These are phyloP conservation scores for Calliscelio sp. DNA, from an alignment of 2,888 invertebrate genomes.

Conservation along the genomic window DNA sequence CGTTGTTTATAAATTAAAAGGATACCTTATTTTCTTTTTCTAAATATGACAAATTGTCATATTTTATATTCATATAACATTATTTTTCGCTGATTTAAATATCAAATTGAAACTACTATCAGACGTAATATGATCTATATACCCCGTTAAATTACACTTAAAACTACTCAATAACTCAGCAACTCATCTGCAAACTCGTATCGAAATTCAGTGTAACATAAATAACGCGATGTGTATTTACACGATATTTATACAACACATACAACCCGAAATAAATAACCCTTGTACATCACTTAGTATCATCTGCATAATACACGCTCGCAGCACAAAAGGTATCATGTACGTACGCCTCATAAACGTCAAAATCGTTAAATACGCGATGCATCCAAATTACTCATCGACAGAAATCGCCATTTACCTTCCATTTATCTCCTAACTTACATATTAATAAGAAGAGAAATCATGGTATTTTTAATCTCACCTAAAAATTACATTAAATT, in stretches of 20 bases:
- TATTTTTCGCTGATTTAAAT: not conserved
- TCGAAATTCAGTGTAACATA: constrained; percentile 33
- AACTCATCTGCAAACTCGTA: constrained; percentile 11
- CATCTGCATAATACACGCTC: constrained; percentile 60
- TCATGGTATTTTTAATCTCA: too few species aligned
- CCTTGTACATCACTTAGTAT: constrained; percentile 47
- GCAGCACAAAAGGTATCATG: constrained; percentile 61
- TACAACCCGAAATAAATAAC: constrained; percentile 46
- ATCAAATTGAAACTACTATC: not conserved
- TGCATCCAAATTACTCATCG: constrained; percentile 59
- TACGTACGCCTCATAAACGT: constrained; percentile 56
- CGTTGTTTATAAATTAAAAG: too few species aligned
- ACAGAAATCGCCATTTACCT: constrained; percentile 39
- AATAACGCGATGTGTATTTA: constrained; percentile 22
- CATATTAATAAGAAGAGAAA: constrained; percentile 6
- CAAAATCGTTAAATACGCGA: constrained; percentile 56
- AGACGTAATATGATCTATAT: not conserved
- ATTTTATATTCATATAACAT: too few species aligned
- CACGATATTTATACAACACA: constrained; percentile 49
- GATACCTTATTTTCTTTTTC: too few species aligned
- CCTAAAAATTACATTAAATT: too few species aligned
- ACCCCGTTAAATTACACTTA: not conserved
- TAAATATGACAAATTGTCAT: too few species aligned
- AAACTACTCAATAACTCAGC: constrained; percentile 1
- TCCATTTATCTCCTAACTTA: constrained; percentile 28